phyloP scores from a whole-genome alignment of 2,113 vertebrate species.

The Lota lota region DNA sequence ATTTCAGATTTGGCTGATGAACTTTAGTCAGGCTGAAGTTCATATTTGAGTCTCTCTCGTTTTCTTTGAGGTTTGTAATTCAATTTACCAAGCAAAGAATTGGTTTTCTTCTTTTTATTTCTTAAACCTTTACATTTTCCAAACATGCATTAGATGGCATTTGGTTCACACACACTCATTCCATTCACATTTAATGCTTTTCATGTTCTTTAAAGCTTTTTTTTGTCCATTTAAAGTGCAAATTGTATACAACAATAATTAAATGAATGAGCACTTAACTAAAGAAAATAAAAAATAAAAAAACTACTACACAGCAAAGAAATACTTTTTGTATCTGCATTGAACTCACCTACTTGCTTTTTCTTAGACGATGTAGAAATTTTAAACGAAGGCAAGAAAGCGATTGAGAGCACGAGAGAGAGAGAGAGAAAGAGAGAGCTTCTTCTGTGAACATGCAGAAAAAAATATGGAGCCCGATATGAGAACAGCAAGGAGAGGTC shows the following conservation, averaged over 20 bases:
- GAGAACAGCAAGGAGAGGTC: slow-evolving; percentile 53
- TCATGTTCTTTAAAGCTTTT: slow-evolving; percentile 1
- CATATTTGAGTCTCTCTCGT: too few relatives aligned
- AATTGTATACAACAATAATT: background rate
- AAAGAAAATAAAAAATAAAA: background rate
- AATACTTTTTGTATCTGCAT: background rate
- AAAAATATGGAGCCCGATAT: slow-evolving; percentile 54
- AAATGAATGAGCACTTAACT: background rate
- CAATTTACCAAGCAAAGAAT: slow-evolving; percentile 6
- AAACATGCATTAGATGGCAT: background rate
- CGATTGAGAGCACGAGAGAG: slow-evolving; percentile 14
- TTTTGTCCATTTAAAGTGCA: background rate
- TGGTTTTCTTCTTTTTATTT: background rate
- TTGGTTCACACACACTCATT: background rate
- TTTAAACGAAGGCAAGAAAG: background rate
- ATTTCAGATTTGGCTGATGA: too few relatives aligned
- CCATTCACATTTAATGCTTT: slow-evolving; percentile 9
- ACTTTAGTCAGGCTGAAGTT: too few relatives aligned
- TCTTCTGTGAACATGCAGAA: slow-evolving; percentile 52
- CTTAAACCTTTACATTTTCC: background rate
- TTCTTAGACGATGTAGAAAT: slow-evolving; percentile 17
- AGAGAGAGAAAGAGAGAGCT: slow-evolving; percentile 22
- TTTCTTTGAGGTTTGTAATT: too few relatives aligned
- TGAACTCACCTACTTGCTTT: slow-evolving; percentile 51
- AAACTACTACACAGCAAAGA: background rate